A percentile compares a stretch with the other conserved stretches of the same genome.
Evolutionary conservation across 2,888 invertebrate genomes (phyloP).

Genomic region (Andrena bucephala): DNA sequence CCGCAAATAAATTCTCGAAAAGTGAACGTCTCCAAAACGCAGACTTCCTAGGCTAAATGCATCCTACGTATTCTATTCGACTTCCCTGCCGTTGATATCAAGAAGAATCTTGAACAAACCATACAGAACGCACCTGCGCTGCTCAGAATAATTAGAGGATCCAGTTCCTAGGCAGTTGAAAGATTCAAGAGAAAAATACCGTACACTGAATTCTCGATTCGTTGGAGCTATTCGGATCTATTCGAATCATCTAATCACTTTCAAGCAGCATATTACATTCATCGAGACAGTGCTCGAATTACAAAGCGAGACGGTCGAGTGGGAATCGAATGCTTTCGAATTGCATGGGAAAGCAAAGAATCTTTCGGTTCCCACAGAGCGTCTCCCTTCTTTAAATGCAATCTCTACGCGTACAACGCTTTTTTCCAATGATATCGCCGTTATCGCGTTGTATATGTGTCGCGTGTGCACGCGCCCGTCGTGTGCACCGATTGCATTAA

Average conservation of each 20-base stretch:
- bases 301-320: not conserved
- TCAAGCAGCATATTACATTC: conserved; percentile 5
- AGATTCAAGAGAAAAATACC: not conserved
- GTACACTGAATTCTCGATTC: not conserved
- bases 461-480: conserved; percentile 23
- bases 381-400: not conserved
- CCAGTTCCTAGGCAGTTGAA: not conserved
- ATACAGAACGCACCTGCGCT: not conserved
- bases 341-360: not conserved
- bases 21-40: conserved; percentile 54
- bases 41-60: conserved; percentile 44
- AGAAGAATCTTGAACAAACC: conserved; percentile 25
- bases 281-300: not conserved
- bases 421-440: not conserved
- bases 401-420: conserved; percentile 21
- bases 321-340: not conserved
- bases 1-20: conserved; percentile 42
- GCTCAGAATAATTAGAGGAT: conserved; percentile 23
- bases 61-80: conserved; percentile 9
- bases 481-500: conserved; percentile 35
- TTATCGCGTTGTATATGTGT: conserved; percentile 23
- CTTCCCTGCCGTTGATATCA: not conserved
- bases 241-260: conserved; percentile 1
- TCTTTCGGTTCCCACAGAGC: not conserved
- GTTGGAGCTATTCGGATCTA: not conserved